Percentiles rank a stretch among this genome's conserved stretches.
Evolutionary conservation across 2,888 invertebrate species (phyloP).

Genomic region (Pharmacophagus antenor): DNA sequence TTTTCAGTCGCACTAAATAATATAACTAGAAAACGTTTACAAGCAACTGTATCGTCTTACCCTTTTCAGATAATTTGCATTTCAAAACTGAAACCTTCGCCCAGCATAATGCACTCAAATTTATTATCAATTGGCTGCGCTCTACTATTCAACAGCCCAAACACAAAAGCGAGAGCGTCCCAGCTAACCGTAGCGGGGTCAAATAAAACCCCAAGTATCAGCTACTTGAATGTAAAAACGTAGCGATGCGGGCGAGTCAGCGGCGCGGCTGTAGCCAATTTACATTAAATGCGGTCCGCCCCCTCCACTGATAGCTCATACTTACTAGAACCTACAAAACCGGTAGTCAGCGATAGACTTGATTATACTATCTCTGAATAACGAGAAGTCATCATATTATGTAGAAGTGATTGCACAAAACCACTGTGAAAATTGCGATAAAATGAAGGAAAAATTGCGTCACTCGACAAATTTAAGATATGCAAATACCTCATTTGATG

Average conservation of each 20-base stretch:
- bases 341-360: constrained; percentile 34
- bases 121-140: constrained; percentile 60
- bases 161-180: constrained; percentile 64
- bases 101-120: constrained; percentile 49
- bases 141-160: constrained; percentile 61
- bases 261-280: constrained; percentile 64
- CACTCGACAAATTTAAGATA: constrained; percentile 29
- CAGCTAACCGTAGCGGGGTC: constrained; percentile 58
- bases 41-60: constrained; percentile 29
- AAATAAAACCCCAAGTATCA: constrained; percentile 70
- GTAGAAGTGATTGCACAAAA: constrained; percentile 26
- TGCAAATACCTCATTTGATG: constrained; percentile 28
- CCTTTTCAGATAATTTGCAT: constrained; percentile 29
- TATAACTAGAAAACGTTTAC: constrained; percentile 13
- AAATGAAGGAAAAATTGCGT: constrained; percentile 32
- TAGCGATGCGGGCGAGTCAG: constrained; percentile 55
- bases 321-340: constrained; percentile 47
- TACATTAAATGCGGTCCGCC: constrained; percentile 75
- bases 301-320: constrained; percentile 68
- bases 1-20: constrained; percentile 7
- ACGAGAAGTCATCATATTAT: constrained; percentile 34
- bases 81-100: constrained; percentile 29
- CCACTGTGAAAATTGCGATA: constrained; percentile 27
- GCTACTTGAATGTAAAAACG: constrained; percentile 75
- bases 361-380: constrained; percentile 43